Base-by-base conservation (phyloP, 2,113 vertebrate species). In the Callipepla californica region DNA sequence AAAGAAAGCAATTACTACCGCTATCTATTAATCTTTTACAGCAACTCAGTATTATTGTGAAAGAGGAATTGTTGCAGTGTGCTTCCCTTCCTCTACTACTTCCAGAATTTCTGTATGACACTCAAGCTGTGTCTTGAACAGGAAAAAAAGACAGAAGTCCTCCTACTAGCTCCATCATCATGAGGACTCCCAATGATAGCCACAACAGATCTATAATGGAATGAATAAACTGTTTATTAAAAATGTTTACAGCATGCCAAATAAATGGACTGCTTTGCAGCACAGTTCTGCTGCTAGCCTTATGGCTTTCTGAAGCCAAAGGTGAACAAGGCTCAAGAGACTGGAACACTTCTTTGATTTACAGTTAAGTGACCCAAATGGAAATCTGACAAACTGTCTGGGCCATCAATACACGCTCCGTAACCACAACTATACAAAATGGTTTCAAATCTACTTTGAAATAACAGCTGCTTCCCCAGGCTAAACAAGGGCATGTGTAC, bases 401-500 rank as follows among this genome's bases (percentile, higher is more conserved):
- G 42, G 83, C 13, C 45, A n/a, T 44, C 62, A 69, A 18, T 28
- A 68, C 11, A 21, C 6, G 19, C 34, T 76, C 32, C 53, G 40
- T 2, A 82, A 45, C 57, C 48, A 81, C 51, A 68, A 40, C 6
- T 61, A 84, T 3, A 69, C 28, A 51, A 80, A 95, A 65, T n/a
- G 26, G 40, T 76, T 85, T 85, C 30, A 69, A 57, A 82, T 23
- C n/a, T 44, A 26, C 53, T 79, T 58, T 70, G 91, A 74, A 90
- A 90, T 19, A 68, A 8, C 73, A 59, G 12, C 45, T 69, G 50
- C 40, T 88, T 84, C 19, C 34, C 23, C 2, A 1, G 30, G 50
- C 76, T 34, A 62, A n/a, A 44, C 0, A 1, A 62, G 18, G 30
- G 36, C 13, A 59, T 0, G 11, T 53, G 23, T 62, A 40, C 40